Evolutionary conservation across 1,140 invertebrate species (phyloP).

Genomic region (Saccostrea echinata): DNA sequence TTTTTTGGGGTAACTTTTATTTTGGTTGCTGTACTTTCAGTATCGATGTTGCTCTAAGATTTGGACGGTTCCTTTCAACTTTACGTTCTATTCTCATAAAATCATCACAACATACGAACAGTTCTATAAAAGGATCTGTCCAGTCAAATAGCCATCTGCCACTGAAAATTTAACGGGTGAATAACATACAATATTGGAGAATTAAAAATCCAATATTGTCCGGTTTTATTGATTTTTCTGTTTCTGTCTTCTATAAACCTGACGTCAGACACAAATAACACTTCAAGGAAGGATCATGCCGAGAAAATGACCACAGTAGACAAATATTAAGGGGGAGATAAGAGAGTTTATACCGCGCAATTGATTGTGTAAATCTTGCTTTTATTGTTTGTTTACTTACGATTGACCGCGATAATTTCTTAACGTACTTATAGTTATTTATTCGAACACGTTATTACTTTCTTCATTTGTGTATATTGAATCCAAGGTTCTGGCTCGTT

Average conservation of each 20-base stretch:
- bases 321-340: neutral
- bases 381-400: slow-evolving; percentile 32
- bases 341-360: neutral
- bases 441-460: neutral
- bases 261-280: slow-evolving; percentile 13
- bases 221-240: slow-evolving; percentile 16
- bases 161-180: slow-evolving; percentile 32
- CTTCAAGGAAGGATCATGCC: neutral
- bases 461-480: neutral
- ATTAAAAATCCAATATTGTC: slow-evolving; percentile 22
- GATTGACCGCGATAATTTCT: neutral
- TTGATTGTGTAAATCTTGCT: neutral
- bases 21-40: neutral
- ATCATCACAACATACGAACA: neutral
- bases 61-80: neutral
- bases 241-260: neutral
- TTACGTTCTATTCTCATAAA: neutral
- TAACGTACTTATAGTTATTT: neutral
- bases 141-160: neutral
- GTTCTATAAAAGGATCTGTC: neutral
- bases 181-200: neutral
- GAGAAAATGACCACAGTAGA: neutral
- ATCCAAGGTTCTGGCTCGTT: too few relatives aligned
- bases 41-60: neutral
- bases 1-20: too few relatives aligned